These are phyloP conservation scores for Piprites chloris DNA, from an alignment of 2,113 vertebrate species.

Conservation along the genomic window DNA sequence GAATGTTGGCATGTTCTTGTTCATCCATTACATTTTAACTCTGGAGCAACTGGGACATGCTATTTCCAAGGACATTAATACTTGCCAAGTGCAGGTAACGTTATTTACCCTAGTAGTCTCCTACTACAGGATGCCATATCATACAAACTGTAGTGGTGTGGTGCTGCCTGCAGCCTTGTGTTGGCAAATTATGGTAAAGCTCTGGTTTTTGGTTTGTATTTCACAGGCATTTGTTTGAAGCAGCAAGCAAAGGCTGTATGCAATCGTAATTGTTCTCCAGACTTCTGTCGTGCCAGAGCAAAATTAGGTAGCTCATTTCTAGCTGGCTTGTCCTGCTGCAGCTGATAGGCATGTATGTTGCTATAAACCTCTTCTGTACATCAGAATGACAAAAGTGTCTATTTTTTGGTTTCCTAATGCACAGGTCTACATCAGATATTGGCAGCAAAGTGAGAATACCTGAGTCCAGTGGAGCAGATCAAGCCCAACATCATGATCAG, in stretches of 20 bases:
- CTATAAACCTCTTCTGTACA: not conserved
- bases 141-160: not conserved
- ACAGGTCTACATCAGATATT: constrained; percentile 92
- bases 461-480: constrained; percentile 80
- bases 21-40: not conserved
- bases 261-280: not conserved
- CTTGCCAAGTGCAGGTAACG: not conserved
- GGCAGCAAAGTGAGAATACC: constrained; percentile 86
- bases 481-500: constrained; percentile 78
- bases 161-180: not conserved
- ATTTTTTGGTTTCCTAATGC: not conserved
- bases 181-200: not conserved
- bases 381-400: not conserved
- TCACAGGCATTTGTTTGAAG: not conserved
- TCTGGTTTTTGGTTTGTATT: not conserved
- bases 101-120: not conserved
- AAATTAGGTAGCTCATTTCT: not conserved
- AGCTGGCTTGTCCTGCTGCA: not conserved
- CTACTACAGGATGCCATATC: not conserved
- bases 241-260: not conserved
- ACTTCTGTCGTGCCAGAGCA: not conserved
- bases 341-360: accelerated
- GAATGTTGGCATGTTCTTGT: not conserved
- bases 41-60: not conserved
- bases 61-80: not conserved